Conservation (phyloP, 2,113 vertebrate species). For the Aldabrachelys gigantea region DNA sequence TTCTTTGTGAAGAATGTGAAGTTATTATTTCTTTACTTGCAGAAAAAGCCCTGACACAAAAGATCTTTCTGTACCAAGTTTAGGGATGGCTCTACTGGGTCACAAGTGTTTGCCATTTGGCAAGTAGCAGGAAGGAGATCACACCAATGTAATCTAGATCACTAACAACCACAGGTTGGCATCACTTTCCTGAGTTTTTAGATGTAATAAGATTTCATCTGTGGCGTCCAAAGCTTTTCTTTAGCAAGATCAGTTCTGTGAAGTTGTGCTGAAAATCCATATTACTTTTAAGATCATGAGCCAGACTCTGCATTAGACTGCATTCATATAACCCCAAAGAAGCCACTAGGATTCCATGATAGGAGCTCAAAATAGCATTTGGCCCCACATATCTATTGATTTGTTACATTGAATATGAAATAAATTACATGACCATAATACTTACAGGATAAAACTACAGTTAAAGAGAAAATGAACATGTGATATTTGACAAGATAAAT, state of each 20-base stretch:
- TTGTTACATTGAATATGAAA: constrained; percentile 42
- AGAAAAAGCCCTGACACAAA: constrained; percentile 63
- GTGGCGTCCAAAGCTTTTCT: constrained; percentile 73
- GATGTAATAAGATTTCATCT: constrained; percentile 29
- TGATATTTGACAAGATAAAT: neutral
- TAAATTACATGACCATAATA: constrained; percentile 15
- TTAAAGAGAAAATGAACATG: constrained; percentile 37
- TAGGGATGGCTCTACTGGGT: constrained; percentile 35
- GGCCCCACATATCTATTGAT: neutral
- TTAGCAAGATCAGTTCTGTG: constrained; percentile 34
- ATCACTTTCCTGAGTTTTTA: constrained; percentile 35
- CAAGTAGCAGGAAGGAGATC: constrained; percentile 10
- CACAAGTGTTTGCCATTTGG: constrained; percentile 44
- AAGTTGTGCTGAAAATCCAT: constrained; percentile 54
- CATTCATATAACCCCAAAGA: neutral
- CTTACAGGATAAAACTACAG: constrained; percentile 48
- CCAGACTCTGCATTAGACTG: constrained; percentile 30
- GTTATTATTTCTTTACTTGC: constrained; percentile 64
- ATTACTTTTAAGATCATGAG: constrained; percentile 20
- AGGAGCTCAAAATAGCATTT: constrained; percentile 32
- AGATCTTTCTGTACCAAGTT: constrained; percentile 55
- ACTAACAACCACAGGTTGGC: neutral
- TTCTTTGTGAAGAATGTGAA: constrained; percentile 65
- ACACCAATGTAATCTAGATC: neutral
- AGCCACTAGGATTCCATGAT: neutral